Evolutionary conservation across 2,113 vertebrate species (phyloP), one percentile per base, ranked within the genome.

Genomic region (Benitochromis conjunctus): DNA sequence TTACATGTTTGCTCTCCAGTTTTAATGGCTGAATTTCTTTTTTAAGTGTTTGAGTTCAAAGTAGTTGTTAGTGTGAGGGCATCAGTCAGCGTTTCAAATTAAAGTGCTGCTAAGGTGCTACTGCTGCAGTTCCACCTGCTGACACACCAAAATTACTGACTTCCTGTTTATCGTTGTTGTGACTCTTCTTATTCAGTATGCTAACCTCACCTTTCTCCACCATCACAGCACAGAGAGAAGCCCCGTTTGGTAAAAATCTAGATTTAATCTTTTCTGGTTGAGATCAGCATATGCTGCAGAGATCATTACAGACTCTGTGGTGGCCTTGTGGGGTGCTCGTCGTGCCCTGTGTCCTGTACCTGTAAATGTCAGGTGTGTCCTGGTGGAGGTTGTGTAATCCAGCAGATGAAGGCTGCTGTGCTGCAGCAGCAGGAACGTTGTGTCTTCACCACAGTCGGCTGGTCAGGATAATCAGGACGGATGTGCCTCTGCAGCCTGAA

Each of bases 391-490:
- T 34, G 58, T 34, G 58, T 19, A 62, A 62, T 11, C 58, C 58
- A 62, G 18, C 31, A 62, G 19, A 7, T 64, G 16, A 62, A 62
- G 9, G 58, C 16, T 34, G 29, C 38, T 56, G 82, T 81, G 79
- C 48, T 81, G 90, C 26, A 5, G 90, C 84, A 80, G 86, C 79
- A 82, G 76, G 62, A 81, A 74, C 43, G 31, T 36, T 0, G 26
- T 53, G 81, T 74, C 9, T 16, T 85, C 79, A 66, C 54, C 66
- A 77, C 79, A 84, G 83, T 66, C 64, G 62, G 79, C 86, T 66
- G 88, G 3, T 71, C 79, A 3, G 55, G 66, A 5, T 89, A 87
- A 93, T 87, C 80, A 84, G 88, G 92, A 96, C 94, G 90, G 90
- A 95, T 93, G 92, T 80, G 69, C 86, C 85, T 86, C 69, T 74